These are phyloP conservation scores for Drosophila falleni DNA, from an alignment of 2,888 invertebrate species.

Conservation along the genomic window DNA sequence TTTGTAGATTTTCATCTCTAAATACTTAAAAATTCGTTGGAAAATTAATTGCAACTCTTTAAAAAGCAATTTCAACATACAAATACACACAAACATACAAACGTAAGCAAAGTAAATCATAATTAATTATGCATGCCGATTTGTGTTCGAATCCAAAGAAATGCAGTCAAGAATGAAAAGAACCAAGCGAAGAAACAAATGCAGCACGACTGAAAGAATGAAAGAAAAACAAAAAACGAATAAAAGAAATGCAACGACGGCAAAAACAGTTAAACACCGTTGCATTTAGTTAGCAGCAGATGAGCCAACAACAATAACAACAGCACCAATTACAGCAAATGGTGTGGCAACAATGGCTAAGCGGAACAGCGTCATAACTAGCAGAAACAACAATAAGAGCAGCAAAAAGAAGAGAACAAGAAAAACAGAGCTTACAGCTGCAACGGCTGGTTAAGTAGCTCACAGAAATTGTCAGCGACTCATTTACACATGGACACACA, in stretches of 20 bases:
- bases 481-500: conserved; percentile 41
- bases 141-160: conserved; percentile 15
- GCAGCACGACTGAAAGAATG: conserved; percentile 36
- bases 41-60: conserved; percentile 62
- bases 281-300: conserved; percentile 48
- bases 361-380: conserved; percentile 63
- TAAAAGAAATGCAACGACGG: conserved; percentile 32
- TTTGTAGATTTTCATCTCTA: conserved; percentile 20
- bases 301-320: conserved; percentile 30
- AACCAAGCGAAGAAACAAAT: conserved; percentile 21
- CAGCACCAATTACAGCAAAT: conserved; percentile 72
- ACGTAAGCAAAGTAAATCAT: conserved; percentile 42
- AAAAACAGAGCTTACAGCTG: conserved; percentile 32
- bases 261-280: conserved; percentile 66
- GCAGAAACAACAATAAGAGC: conserved; percentile 26
- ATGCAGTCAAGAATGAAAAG: conserved; percentile 27
- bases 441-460: conserved; percentile 43
- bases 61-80: conserved; percentile 47
- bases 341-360: conserved; percentile 75
- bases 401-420: conserved; percentile 27
- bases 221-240: conserved; percentile 11
- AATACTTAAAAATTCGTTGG: conserved; percentile 55
- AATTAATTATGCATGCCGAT: conserved; percentile 68
- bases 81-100: background rate
- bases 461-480: conserved; percentile 28